A percentile compares a stretch with the other conserved stretches of the same genome.
Evolutionary conservation across 2,113 vertebrate species (phyloP).

Genomic region (Salvator merianae): DNA sequence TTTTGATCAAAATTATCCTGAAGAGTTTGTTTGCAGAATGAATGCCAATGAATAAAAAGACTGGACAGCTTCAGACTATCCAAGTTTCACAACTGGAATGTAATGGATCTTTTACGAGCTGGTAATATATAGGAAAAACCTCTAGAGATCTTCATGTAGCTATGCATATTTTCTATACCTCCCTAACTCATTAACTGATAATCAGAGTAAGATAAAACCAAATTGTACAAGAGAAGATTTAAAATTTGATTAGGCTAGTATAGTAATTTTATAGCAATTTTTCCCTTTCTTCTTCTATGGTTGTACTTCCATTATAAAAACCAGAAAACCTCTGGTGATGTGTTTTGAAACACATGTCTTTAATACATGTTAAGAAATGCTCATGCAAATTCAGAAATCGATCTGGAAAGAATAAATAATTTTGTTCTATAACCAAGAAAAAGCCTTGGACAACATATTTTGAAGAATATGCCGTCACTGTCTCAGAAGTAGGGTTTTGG

Average conservation of each 20-base stretch:
- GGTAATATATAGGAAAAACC: conserved; percentile 90
- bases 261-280: conserved; percentile 88
- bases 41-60: conserved; percentile 30
- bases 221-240: conserved; percentile 96
- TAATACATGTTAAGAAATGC: conserved; percentile 69
- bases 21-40: conserved; percentile 33
- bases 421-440: conserved; percentile 69
- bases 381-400: conserved; percentile 74
- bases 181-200: conserved; percentile 96
- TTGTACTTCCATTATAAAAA: conserved; percentile 83
- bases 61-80: conserved; percentile 40
- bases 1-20: too few species aligned
- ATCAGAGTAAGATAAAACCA: conserved; percentile 96
- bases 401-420: conserved; percentile 70
- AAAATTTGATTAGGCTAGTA: conserved; percentile 96
- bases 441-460: conserved; percentile 69
- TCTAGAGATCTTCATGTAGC: conserved; percentile 87
- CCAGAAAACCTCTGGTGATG: conserved; percentile 87
- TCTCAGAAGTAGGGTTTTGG: conserved; percentile 62
- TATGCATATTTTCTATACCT: conserved; percentile 89
- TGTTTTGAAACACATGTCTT: conserved; percentile 75
- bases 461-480: conserved; percentile 50
- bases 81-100: conserved; percentile 68
- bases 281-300: conserved; percentile 74
- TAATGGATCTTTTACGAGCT: conserved; percentile 92